A percentile compares a stretch with the other conserved stretches of the same genome.
Conservation (phyloP, 2,113 vertebrate species). For the Xiphophorus maculatus region DNA sequence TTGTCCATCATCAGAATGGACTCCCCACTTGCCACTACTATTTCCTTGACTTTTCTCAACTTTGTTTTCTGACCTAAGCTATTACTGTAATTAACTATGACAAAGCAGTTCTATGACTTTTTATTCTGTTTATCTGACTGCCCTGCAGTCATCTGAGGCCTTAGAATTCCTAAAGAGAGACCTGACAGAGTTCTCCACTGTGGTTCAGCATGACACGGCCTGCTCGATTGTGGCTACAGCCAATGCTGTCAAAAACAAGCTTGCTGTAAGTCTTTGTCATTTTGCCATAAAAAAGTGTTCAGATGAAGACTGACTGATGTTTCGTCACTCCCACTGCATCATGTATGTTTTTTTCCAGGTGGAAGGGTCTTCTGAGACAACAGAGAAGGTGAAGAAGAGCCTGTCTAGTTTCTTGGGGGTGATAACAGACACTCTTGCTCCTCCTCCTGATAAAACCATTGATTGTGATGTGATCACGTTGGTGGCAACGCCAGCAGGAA, state of each 20-base stretch:
- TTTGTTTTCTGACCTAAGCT: too few relatives aligned
- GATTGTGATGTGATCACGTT: constrained; percentile 97
- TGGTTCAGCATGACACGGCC: constrained; percentile 97
- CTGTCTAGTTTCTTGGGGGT: constrained; percentile 94
- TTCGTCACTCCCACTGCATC: neutral
- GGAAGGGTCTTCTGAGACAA: constrained; percentile 90
- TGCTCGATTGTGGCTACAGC: constrained; percentile 96
- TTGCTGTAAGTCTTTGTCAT: constrained; percentile 81
- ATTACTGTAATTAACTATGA: neutral
- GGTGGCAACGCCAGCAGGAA: constrained; percentile 93
- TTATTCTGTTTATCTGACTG: neutral
- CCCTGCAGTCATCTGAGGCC: constrained; percentile 90
- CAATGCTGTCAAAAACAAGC: constrained; percentile 91
- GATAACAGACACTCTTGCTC: constrained; percentile 95
- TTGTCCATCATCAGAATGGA: neutral
- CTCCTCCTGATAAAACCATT: constrained; percentile 95
- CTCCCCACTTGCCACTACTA: too few relatives aligned
- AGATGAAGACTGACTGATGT: neutral
- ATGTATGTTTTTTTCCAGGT: constrained; percentile 70
- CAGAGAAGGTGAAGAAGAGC: constrained; percentile 94
- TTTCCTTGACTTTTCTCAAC: too few relatives aligned
- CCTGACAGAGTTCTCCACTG: constrained; percentile 92
- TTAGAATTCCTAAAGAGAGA: constrained; percentile 96
- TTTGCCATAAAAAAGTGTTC: neutral
- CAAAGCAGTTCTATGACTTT: neutral